phyloP scores from a whole-genome alignment of 2,888 invertebrate species.

The Drosophila ochracea region DNA sequence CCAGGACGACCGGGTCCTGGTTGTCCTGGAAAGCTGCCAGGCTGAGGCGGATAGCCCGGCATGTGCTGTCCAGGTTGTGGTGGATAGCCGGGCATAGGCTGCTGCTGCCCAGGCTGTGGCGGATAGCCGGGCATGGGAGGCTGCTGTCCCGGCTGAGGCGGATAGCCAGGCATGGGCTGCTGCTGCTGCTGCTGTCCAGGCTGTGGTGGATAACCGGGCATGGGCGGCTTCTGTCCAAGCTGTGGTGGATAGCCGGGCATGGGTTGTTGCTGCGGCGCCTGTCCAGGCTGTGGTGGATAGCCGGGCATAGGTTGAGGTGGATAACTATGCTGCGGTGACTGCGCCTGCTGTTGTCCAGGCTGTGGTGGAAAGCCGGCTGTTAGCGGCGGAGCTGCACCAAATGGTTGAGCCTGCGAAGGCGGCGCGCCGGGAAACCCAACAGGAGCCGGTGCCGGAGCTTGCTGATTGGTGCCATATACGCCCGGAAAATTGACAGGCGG shows the following conservation, averaged over 20 bases:
- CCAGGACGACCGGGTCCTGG: constrained; percentile 68
- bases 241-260: constrained; percentile 65
- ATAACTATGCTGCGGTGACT: constrained; percentile 33
- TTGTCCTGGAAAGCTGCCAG: constrained; percentile 69
- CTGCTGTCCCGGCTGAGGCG: constrained; percentile 70
- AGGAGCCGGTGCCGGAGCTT: constrained; percentile 29
- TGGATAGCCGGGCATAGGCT: constrained; percentile 62
- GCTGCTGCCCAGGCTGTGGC: constrained; percentile 18
- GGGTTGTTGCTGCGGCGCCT: constrained; percentile 18
- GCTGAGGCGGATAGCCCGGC: constrained; percentile 71
- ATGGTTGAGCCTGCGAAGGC: constrained; percentile 35
- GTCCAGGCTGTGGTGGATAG: constrained; percentile 71
- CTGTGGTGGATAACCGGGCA: constrained; percentile 24
- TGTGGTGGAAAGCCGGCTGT: constrained; percentile 57
- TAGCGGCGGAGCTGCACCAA: constrained; percentile 39
- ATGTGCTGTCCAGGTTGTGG: constrained; percentile 71
- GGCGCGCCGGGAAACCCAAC: constrained; percentile 38
- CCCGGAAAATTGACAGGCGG: constrained; percentile 50
- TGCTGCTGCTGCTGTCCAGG: constrained; percentile 34
- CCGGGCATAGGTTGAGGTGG: constrained; percentile 64
- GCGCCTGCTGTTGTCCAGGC: constrained; percentile 55
- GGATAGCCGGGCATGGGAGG: background rate
- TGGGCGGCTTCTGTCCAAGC: constrained; percentile 56
- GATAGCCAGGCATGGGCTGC: constrained; percentile 22
- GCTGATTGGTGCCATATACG: constrained; percentile 36